Evolutionary conservation across 2,797 vertebrate genomes (phyloP), one percentile per base, ranked within the genome.

Genomic region (Galago senegalensis): DNA sequence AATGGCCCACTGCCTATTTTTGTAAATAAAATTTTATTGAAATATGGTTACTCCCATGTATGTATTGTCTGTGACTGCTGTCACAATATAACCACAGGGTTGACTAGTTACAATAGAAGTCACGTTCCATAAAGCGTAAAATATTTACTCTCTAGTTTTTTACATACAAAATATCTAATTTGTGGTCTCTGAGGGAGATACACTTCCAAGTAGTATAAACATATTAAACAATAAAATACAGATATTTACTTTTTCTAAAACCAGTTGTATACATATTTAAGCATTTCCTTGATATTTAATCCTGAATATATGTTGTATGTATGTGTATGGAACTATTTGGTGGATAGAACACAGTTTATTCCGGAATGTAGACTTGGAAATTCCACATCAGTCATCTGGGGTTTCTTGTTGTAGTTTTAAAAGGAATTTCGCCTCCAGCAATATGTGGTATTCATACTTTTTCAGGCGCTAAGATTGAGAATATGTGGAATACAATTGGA

Each of bases 351-450:
- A 21, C 3, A 49, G 7, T 89, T 90, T 7, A 69, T 91, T 89
- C 61, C 49, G 58, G 60, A 91, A 79, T 43, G 23, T 53, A 72
- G 16, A 23, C 56, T 80, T 40, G 46, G 17, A 1, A 7, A 27
- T 90, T 93, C n/a, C 87, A 70, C 25, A 20, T 63, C 61, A 80
- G 29, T 56, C 8, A 43, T n/a, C 56, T 92, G 20, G 27, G 7
- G 23, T 29, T 81, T 65, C 16, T 87, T 96, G 81, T 37, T 29
- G 81, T 20, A 87, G 56, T 93, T 95, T 89, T 53, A 87, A 87
- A 86, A 69, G 53, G 37, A 8, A 67, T 87, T 93, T 95, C 37
- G 6, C 90, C 25, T 89, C n/a, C 10, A 40, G 7, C 5, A 34
- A 20, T 37, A 49, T 21, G 65, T 11, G 10, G 4, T 92, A 92